phyloP scores from a whole-genome alignment of 2,888 invertebrate genomes.

The Epinotia demarniana region DNA sequence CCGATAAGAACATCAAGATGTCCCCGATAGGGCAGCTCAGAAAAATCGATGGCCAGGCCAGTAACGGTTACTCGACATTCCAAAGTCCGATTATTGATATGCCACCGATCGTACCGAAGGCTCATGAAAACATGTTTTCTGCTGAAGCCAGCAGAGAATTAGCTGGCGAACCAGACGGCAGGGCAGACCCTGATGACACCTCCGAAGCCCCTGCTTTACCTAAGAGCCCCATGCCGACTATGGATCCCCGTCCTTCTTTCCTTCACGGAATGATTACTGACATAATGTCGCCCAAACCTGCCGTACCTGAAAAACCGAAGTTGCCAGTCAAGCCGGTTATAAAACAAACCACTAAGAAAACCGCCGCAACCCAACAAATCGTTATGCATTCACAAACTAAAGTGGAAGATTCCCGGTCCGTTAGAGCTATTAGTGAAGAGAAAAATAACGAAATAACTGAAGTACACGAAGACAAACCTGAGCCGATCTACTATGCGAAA shows the following conservation, averaged over 20 bases:
- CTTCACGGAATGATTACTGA: conserved; percentile 87
- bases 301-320: conserved; percentile 89
- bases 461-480: conserved; percentile 71
- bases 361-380: conserved; percentile 72
- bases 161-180: conserved; percentile 94
- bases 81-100: conserved; percentile 80
- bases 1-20: conserved; percentile 76
- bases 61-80: conserved; percentile 78
- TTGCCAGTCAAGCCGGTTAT: conserved; percentile 85
- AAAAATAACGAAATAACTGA: conserved; percentile 74
- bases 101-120: conserved; percentile 78
- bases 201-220: conserved; percentile 89
- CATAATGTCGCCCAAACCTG: conserved; percentile 83
- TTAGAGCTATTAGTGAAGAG: conserved; percentile 64
- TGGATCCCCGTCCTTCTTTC: conserved; percentile 87
- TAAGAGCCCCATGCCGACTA: conserved; percentile 86
- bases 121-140: conserved; percentile 74
- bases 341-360: conserved; percentile 78
- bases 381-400: conserved; percentile 81
- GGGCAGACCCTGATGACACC: conserved; percentile 91
- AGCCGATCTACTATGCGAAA: conserved; percentile 77
- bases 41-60: conserved; percentile 77
- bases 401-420: conserved; percentile 65
- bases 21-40: conserved; percentile 76
- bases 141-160: conserved; percentile 89